Evolutionary conservation across 2,888 invertebrate species (phyloP).

Genomic region (Brachyptera putata): DNA sequence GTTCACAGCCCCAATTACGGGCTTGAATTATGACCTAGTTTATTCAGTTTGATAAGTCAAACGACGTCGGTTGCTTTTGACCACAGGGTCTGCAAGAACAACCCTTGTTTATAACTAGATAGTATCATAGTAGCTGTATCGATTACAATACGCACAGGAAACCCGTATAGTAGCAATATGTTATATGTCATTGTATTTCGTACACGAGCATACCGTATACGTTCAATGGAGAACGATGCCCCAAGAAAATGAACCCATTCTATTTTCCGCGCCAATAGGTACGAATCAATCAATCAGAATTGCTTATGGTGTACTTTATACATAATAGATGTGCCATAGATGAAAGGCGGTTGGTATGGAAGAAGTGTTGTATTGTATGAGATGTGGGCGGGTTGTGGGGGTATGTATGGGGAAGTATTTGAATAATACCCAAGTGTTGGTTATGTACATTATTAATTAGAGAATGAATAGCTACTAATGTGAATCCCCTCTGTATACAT

Average conservation of each 20-base stretch:
- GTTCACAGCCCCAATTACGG: conserved; percentile 13
- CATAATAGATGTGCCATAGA: conserved; percentile 17
- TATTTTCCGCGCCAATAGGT: conserved; percentile 11
- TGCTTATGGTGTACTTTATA: conserved; percentile 17
- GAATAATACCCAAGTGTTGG: conserved; percentile 14
- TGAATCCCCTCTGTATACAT: neutral
- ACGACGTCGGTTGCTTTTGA: conserved; percentile 3
- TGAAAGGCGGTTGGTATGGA: conserved; percentile 1
- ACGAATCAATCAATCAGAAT: conserved; percentile 14
- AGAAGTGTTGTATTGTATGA: conserved; percentile 10
- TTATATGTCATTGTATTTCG: conserved; percentile 9
- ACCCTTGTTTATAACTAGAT: conserved; percentile 3
- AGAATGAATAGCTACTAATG: conserved; percentile 18
- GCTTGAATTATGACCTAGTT: conserved; percentile 17
- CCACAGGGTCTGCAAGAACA: neutral
- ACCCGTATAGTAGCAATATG: conserved; percentile 2
- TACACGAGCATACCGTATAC: neutral
- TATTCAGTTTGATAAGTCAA: conserved; percentile 17
- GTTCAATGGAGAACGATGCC: no score
- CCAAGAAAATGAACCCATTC: conserved; percentile 21
- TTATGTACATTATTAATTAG: conserved; percentile 18
- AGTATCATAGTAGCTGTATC: conserved; percentile 21
- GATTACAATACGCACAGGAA: conserved; percentile 11
- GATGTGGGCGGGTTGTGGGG: neutral
- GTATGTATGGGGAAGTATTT: neutral